phyloP scores from a whole-genome alignment of 2,797 vertebrate genomes.

The Tiaroga cobitis region DNA sequence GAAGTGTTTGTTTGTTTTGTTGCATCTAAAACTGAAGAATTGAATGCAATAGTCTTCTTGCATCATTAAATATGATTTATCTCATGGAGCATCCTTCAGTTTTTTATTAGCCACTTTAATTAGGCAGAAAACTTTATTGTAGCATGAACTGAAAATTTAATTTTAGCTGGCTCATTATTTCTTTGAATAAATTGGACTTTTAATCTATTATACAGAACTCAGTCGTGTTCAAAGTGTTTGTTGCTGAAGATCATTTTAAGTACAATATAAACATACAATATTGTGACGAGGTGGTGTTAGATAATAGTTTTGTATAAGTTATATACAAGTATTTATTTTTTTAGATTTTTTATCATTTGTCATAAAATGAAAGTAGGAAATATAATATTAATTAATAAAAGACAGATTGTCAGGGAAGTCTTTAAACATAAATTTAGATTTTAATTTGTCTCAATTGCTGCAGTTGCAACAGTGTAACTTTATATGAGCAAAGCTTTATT shows the following conservation, averaged over 20 bases:
- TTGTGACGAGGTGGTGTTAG: background rate
- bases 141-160: background rate
- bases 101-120: slow-evolving; percentile 16
- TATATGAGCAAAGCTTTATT: background rate
- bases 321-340: background rate
- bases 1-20: no score
- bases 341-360: background rate
- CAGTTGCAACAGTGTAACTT: background rate
- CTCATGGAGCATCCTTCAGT: background rate
- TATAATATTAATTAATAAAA: background rate
- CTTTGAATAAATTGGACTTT: background rate
- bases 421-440: background rate
- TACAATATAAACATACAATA: background rate
- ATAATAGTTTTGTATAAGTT: background rate
- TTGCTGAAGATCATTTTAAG: background rate
- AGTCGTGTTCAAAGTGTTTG: background rate
- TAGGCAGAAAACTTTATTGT: background rate
- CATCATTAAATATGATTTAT: background rate
- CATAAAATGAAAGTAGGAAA: background rate
- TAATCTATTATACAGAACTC: background rate
- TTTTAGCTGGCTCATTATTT: background rate
- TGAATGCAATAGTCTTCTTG: background rate
- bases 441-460: background rate
- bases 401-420: background rate
- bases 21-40: background rate